phyloP scores from a whole-genome alignment of 2,888 invertebrate genomes.

The Chrysotoxum bicinctum region DNA sequence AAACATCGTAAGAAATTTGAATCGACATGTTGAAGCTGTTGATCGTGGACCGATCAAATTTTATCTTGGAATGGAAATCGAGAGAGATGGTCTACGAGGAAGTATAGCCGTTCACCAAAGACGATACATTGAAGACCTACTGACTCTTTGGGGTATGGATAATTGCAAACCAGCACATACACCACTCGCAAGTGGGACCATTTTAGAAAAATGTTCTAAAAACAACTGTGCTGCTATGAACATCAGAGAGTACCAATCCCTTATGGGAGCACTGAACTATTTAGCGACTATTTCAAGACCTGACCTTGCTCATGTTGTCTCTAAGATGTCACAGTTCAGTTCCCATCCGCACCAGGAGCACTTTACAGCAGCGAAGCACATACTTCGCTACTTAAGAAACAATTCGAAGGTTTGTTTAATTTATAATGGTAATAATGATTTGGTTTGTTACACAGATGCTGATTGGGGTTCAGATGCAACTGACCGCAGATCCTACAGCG shows the following conservation, averaged over 20 bases:
- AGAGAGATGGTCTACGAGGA: constrained; percentile 39
- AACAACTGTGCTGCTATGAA: constrained; percentile 34
- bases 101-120: constrained; percentile 41
- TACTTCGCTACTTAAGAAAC: constrained; percentile 61
- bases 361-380: constrained; percentile 64
- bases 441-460: too few relatives aligned
- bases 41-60: constrained; percentile 50
- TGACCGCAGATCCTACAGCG: constrained; percentile 60
- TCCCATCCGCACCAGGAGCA: constrained; percentile 68
- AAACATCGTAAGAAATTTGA: constrained; percentile 25
- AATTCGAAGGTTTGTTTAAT: constrained; percentile 29
- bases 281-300: constrained; percentile 58
- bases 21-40: constrained; percentile 43
- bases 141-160: constrained; percentile 48
- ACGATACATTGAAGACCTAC: constrained; percentile 36
- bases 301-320: constrained; percentile 66
- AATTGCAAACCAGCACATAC: constrained; percentile 53
- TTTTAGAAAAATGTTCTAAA: constrained; percentile 51
- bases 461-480: constrained; percentile 64
- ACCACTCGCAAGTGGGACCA: constrained; percentile 47
- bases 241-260: constrained; percentile 49
- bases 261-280: constrained; percentile 60
- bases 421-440: constrained; percentile 4
- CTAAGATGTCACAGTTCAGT: constrained; percentile 56
- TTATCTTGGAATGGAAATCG: constrained; percentile 62